Percentiles rank a stretch among this genome's conserved stretches.
Evolutionary conservation across 2,113 vertebrate species (phyloP).

Genomic region (Myrmecobius fasciatus): DNA sequence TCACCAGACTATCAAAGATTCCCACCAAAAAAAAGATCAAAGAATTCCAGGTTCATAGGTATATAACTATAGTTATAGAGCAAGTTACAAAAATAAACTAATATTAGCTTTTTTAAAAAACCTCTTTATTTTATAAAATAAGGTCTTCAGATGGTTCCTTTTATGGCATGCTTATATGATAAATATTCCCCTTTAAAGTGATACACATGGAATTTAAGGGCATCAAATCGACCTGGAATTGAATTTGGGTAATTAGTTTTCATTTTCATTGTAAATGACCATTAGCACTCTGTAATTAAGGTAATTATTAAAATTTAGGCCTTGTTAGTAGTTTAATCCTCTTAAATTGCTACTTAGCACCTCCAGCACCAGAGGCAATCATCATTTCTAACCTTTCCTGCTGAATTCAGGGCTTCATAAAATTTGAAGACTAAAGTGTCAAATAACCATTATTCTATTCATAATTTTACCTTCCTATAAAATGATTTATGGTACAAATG

Average conservation of each 20-base stretch:
- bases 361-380: neutral
- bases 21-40: neutral
- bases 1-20: neutral
- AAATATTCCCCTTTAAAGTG: neutral
- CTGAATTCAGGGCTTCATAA: neutral
- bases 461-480: neutral
- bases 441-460: neutral
- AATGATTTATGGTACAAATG: neutral
- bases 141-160: neutral
- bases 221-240: neutral
- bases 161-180: neutral
- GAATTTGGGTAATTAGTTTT: neutral
- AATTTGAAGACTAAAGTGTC: neutral
- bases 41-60: neutral
- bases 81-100: neutral
- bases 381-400: neutral
- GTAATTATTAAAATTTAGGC: neutral
- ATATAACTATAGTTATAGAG: neutral
- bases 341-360: neutral
- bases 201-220: neutral
- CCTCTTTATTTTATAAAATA: neutral
- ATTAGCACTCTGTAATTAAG: neutral
- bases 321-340: neutral
- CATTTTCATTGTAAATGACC: neutral
- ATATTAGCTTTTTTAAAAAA: neutral